These are phyloP conservation scores for Camptogramma bilineatum DNA, from an alignment of 2,888 invertebrate genomes.

Conservation along the genomic window DNA sequence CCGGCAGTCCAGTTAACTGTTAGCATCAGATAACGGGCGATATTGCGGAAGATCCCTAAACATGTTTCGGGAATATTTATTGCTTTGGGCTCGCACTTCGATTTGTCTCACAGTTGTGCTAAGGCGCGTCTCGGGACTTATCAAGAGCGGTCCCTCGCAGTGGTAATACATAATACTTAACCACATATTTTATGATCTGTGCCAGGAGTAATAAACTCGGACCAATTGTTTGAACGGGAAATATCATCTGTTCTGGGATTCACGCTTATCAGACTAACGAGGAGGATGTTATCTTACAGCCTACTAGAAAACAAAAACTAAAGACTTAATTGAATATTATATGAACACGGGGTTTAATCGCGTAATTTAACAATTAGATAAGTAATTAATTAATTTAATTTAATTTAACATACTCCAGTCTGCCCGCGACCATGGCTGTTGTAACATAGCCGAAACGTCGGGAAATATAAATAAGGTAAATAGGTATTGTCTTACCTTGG, in stretches of 20 bases:
- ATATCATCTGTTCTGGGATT: background rate
- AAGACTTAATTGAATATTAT: no score
- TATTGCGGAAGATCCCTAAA: conserved; percentile 25
- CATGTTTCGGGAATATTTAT: conserved; percentile 34
- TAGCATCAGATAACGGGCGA: conserved; percentile 45
- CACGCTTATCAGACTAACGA: no score
- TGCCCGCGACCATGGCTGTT: no score
- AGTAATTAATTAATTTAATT: no score
- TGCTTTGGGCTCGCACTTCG: conserved; percentile 20
- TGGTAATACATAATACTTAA: background rate
- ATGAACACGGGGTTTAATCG: no score
- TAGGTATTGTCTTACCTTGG: no score
- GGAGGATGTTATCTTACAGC: no score
- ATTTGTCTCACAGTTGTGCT: conserved; percentile 22
- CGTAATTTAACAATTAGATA: no score
- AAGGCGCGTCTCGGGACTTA: conserved; percentile 6
- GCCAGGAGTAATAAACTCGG: background rate
- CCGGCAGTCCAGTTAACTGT: conserved; percentile 52
- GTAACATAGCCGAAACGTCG: no score
- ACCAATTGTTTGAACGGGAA: background rate
- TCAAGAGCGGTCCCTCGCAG: background rate
- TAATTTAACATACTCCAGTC: no score
- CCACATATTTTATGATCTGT: background rate
- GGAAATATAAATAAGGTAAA: no score
- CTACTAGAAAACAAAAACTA: no score